Base-by-base conservation (phyloP, 2,888 invertebrate species). In the Agrilus cyanescens region DNA sequence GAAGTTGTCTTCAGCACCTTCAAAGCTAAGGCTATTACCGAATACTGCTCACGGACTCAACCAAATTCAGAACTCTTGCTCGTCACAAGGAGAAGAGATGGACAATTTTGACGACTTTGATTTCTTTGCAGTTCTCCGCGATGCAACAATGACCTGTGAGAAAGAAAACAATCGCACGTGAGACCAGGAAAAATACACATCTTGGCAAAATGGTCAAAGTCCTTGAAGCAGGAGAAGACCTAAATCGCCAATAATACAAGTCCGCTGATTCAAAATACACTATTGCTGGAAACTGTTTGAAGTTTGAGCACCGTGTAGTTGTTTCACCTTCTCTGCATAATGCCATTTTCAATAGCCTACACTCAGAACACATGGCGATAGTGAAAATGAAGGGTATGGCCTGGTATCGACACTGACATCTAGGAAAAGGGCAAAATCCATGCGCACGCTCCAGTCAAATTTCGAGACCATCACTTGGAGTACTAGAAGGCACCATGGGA, bases 361-460 rank as follows among this genome's bases (percentile, higher is more conserved):
- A 57, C 41, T n/a, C 48, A 14, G 47, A 50, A 12, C 54, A 58
- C 46, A 31, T 49, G 10, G 57, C 55, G 6, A 54, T 59, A 6
- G 50, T 52, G 2, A 52, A 49, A 34, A 59, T 56, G 52, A 59
- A 60, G 43, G 46, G 47, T 2, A 31, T 57, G 32, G 54, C 53
- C 12, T 43, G 53, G 1, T 46, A 42, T 13, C 55, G 43, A 13
- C 34, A 46, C 6, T 49, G 45, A 25, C 58, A 57, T 54, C 48
- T 46, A 10, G 47, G 38, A 31, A 54, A 56, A 20, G 54, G 56
- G 35, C 37, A 37, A 15, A 54, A 59, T 38, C 56, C 33, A 46
- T 10, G 38, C 38, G 18, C 44, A 50, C 25, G 42, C 31, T 14
- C 54, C 52, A 16, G 34, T 48, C 4, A 50, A 51, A 39, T 46